Conservation (phyloP, 1,140 invertebrate species). For the Triops longicaudatus region DNA sequence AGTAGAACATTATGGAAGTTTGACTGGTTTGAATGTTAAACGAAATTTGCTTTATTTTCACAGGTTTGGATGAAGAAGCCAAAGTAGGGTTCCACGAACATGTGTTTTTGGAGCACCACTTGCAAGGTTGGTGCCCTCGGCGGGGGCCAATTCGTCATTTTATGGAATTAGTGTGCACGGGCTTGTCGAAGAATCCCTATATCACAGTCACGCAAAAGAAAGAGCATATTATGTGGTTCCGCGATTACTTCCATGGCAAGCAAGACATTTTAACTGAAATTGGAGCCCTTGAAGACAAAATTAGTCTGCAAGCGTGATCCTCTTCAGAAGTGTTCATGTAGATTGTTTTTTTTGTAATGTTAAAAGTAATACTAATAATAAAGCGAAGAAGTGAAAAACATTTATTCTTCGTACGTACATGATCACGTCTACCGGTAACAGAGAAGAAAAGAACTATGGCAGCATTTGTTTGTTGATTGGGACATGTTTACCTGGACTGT, state of each 20-base stretch:
- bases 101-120: slow-evolving; percentile 78
- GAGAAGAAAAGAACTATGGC: no score
- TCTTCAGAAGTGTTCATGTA: not conserved
- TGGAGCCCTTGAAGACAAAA: slow-evolving; percentile 38
- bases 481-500: no score
- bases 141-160: slow-evolving; percentile 86
- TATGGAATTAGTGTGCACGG: slow-evolving; percentile 90
- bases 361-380: not conserved
- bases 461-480: no score
- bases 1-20: no score
- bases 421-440: no score
- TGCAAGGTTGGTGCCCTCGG: slow-evolving; percentile 78
- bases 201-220: slow-evolving; percentile 77
- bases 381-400: not conserved
- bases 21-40: slow-evolving; percentile 19
- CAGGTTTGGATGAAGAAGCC: slow-evolving; percentile 67
- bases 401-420: no score
- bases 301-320: not conserved
- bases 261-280: slow-evolving; percentile 60
- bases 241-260: slow-evolving; percentile 79
- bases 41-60: slow-evolving; percentile 33
- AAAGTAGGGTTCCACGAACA: slow-evolving; percentile 81
- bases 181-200: slow-evolving; percentile 90
- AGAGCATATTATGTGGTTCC: slow-evolving; percentile 88
- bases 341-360: not conserved